Base-by-base conservation (phyloP, 2,888 invertebrate genomes). In the Luperina testacea region DNA sequence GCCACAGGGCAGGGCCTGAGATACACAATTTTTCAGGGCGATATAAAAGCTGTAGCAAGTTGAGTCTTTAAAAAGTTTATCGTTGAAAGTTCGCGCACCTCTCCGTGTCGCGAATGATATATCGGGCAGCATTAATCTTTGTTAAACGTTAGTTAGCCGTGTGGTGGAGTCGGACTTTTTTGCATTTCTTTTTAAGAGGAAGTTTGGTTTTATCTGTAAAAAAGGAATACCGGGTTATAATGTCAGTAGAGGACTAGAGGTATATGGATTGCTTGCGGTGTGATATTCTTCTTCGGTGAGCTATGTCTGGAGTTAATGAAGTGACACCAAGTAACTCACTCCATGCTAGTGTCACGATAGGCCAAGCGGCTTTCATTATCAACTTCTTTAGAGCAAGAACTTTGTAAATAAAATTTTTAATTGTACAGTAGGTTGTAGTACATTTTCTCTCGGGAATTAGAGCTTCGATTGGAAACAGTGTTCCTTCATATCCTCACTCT, bases 41-140 rank as follows among this genome's bases (percentile, higher is more conserved):
- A 96, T 96, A 96, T 96, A 95, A 91, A 91, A 92, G 91, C 91
- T 90, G 91, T 90, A 91, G 91, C 92, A 93, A 95, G 93, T 95
- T 93, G 94, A 96, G 96, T 97, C 96, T 96, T 96, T 96, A 96
- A 96, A 89, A 97, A 96, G 96, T 97, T 96, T 96, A 96, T 96
- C 96, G 93, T 90, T 91, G 91, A 93, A 95, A 95, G 94, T 96
- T 95, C 90, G 95, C 94, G 92, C 94, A 95, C 95, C 95, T 94
- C 93, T 92, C 89, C 91, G 92, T 91, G 93, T 90, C 93, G 91
- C 91, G 92, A 91, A 95, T 96, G 96, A 96, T 95, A 94, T 95
- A 96, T 95, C 95, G 94, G 91, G 77, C 85, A 80, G 91, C 96
- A 96, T 96, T 96, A 94, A 95, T 96, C 96, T 96, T 95, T 91